Evolutionary conservation across 2,113 vertebrate species (phyloP).

Genomic region (Saguinus midas): DNA sequence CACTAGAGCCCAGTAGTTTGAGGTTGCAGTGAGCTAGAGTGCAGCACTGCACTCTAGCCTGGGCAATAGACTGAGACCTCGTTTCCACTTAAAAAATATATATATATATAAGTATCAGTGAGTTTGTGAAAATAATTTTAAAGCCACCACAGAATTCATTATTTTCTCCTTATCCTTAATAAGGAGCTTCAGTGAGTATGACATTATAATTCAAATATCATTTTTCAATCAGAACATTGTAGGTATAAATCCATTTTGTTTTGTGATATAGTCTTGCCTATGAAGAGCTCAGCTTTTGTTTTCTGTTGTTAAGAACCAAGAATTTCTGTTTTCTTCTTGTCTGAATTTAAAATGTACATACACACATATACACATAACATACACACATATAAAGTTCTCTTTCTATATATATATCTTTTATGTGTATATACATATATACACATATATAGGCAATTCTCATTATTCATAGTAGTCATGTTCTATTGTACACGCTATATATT

Average conservation of each 20-base stretch:
- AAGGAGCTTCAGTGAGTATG: not conserved
- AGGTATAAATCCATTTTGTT: not conserved
- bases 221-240: not conserved
- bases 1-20: too few relatives aligned
- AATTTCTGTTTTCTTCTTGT: not conserved
- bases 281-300: not conserved
- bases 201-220: not conserved
- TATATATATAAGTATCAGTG: not conserved
- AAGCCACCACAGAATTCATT: not conserved
- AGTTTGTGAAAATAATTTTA: not conserved
- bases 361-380: too few relatives aligned
- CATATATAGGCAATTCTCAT: too few relatives aligned
- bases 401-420: too few relatives aligned
- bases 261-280: not conserved
- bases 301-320: not conserved
- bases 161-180: not conserved
- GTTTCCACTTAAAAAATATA: too few relatives aligned
- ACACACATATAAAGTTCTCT: too few relatives aligned
- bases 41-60: too few relatives aligned
- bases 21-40: too few relatives aligned
- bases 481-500: too few relatives aligned
- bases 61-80: too few relatives aligned
- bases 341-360: not conserved
- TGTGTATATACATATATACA: too few relatives aligned
- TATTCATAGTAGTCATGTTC: too few relatives aligned